These are phyloP conservation scores for Eucera pruinosa DNA, from an alignment of 2,888 invertebrate species.

Conservation along the genomic window DNA sequence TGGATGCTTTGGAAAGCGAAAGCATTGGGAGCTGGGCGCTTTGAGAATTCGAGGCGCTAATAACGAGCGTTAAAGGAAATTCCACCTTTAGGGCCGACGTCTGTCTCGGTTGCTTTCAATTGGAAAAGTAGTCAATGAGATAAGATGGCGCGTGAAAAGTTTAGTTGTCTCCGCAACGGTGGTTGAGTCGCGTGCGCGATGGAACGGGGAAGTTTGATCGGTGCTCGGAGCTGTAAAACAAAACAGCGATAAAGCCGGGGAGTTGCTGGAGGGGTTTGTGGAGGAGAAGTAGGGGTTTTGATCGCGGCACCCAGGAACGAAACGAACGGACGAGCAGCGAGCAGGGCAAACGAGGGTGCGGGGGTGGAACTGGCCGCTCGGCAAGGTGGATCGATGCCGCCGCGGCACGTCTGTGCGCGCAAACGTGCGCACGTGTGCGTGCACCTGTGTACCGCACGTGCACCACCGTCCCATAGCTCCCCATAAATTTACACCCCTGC, in stretches of 20 bases:
- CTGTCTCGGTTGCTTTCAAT: too few species aligned
- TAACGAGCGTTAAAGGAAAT: too few species aligned
- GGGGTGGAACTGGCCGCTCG: constrained; percentile 75
- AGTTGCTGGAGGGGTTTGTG: constrained; percentile 7
- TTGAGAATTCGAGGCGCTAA: too few species aligned
- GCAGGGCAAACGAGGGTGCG: constrained; percentile 59
- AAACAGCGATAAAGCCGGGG: constrained; percentile 54
- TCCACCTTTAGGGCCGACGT: too few species aligned
- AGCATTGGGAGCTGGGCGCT: too few species aligned
- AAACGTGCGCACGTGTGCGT: constrained; percentile 48
- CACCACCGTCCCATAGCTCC: too few species aligned
- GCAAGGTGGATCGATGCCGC: constrained; percentile 81
- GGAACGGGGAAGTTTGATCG: constrained; percentile 54
- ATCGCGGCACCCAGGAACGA: constrained; percentile 59
- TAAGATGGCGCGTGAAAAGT: too few species aligned
- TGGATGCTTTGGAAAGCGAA: too few species aligned
- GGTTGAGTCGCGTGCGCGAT: too few species aligned
- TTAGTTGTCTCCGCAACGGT: too few species aligned
- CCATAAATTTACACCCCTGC: too few species aligned
- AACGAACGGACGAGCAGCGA: constrained; percentile 55
- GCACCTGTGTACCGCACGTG: constrained; percentile 9
- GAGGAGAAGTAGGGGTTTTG: constrained; percentile 43
- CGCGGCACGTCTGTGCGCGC: constrained; percentile 45
- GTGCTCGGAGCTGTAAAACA: constrained; percentile 47
- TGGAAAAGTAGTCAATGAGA: not conserved